Base-by-base conservation (phyloP, 2,888 invertebrate species). In the Lasioglossum marginatum region DNA sequence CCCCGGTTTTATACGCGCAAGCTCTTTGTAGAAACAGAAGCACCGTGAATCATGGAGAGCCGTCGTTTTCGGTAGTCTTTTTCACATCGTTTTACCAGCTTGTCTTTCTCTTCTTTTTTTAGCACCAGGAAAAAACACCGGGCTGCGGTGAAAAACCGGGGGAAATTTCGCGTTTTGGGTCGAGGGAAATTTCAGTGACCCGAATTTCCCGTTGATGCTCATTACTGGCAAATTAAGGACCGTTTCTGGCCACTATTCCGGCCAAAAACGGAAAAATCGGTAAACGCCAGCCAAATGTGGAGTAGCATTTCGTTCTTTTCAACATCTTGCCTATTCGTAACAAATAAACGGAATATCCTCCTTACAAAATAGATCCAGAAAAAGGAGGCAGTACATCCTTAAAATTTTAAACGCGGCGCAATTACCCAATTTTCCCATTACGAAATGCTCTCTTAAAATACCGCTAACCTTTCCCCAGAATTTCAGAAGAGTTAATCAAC, bases 211-310 rank as follows among this genome's bases (percentile, higher is more conserved):
- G 73, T 70, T 57, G 83, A 89, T 80, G 82, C 82, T 89, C 88
- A 81, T 89, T 87, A 89, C 80, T 70, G 45, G 72, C 75, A 77
- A 85, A 86, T 88, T 85, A 87, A 89, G 80, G 82, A 85, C 85
- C 89, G 85, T 87, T 89, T 89, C 71, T 2, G 14, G 71, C 27
- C 31, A 73, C 57, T 48, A 10, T 66, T 76, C 72, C 68, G n/a
- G 4, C 12, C 48, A 31, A 48, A 71, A 16, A n/a, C n/a, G 27
- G 43, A 10, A 43, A 34, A 52, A 40, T 37, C 16, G 73, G 31
- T 31, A 16, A 34, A 23, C 16, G 4, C 10, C n/a, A 12, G 57
- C 57, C 57, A n/a, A 57, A 57, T 4, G 23, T 12, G 12, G 1
- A 57, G n/a, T 10, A 10, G 12, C 57, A 57, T 57, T 57, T 57